Conservation (phyloP, 1,140 invertebrate genomes). For the Lasioglossum baleicum region DNA sequence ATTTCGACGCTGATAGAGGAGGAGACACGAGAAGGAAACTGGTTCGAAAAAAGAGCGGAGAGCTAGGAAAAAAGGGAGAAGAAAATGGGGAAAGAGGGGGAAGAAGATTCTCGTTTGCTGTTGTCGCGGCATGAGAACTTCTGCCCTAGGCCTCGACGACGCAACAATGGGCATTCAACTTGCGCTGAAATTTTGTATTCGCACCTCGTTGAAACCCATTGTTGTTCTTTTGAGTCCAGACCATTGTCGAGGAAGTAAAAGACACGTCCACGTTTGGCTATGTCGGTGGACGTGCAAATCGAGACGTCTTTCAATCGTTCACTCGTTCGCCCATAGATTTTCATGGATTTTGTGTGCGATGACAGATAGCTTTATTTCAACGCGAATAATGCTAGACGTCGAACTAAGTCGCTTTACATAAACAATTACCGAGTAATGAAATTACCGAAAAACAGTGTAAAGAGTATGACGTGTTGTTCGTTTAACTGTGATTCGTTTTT, state of each 20-base stretch:
- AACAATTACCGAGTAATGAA: too few relatives aligned
- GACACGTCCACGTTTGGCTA: background rate
- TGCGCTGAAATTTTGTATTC: slow-evolving; percentile 26
- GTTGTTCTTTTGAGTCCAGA: slow-evolving; percentile 10
- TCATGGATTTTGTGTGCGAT: too few relatives aligned
- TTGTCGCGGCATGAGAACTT: slow-evolving; percentile 31
- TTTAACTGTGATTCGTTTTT: too few relatives aligned
- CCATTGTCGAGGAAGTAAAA: background rate
- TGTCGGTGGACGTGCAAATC: background rate
- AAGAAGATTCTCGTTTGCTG: slow-evolving; percentile 20
- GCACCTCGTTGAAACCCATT: slow-evolving; percentile 17
- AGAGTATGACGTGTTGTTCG: too few relatives aligned
- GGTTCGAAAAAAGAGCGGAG: background rate
- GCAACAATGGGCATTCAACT: slow-evolving; percentile 38
- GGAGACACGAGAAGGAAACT: background rate
- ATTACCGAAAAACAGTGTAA: too few relatives aligned
- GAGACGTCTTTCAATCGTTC: too few relatives aligned
- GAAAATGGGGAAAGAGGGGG: too few relatives aligned
- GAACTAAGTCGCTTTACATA: too few relatives aligned
- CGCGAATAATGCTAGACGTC: too few relatives aligned
- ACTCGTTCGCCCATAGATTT: background rate
- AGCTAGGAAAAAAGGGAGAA: too few relatives aligned
- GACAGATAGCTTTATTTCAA: too few relatives aligned
- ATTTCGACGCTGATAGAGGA: slow-evolving; percentile 22
- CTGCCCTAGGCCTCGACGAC: slow-evolving; percentile 10